A percentile compares a stretch with the other conserved stretches of the same genome.
Evolutionary conservation across 2,797 vertebrate genomes (phyloP).

Genomic region (Numenius phaeopus): DNA sequence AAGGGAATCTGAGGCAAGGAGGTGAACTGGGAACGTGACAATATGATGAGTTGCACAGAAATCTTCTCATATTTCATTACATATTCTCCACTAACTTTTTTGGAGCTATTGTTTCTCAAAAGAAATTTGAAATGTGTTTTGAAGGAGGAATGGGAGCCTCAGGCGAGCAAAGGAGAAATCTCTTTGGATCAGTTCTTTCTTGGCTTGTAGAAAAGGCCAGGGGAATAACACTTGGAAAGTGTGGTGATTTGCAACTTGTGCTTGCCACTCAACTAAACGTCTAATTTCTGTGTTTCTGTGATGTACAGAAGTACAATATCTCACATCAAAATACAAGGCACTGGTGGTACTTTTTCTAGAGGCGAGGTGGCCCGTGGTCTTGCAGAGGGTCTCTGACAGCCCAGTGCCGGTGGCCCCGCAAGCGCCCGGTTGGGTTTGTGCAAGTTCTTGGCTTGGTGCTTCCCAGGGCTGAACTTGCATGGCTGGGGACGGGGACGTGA

Average conservation of each 20-base stretch:
- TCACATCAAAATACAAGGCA: background rate
- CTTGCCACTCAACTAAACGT: background rate
- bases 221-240: background rate
- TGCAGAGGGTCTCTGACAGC: background rate
- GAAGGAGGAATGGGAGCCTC: background rate
- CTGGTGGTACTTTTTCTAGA: background rate
- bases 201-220: background rate
- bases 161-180: background rate
- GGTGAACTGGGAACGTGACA: background rate
- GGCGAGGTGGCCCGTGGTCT: rapidly evolving
- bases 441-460: background rate
- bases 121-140: background rate
- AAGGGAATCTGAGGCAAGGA: conserved; percentile 38
- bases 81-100: background rate
- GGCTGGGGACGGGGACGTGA: background rate
- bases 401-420: background rate
- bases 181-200: background rate
- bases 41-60: background rate
- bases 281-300: background rate
- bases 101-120: background rate
- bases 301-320: background rate
- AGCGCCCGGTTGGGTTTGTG: rapidly evolving
- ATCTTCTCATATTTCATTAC: background rate
- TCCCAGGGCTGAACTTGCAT: background rate
- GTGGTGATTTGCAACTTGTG: background rate